A percentile compares a stretch with the other conserved stretches of the same genome.
Evolutionary conservation across 2,797 vertebrate species (phyloP).

Genomic region (Morelia viridis): DNA sequence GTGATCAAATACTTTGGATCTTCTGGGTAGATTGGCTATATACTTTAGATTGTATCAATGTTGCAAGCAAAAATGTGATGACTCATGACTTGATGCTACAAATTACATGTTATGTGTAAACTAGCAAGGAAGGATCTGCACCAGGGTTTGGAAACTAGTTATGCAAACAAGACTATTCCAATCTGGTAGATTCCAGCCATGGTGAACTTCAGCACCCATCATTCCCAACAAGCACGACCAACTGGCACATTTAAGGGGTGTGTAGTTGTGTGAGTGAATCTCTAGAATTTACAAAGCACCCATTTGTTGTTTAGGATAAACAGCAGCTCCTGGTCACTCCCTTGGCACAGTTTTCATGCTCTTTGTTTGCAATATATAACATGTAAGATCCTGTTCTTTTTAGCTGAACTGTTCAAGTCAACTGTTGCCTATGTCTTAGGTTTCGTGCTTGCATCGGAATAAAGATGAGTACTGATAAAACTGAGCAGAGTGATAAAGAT

Average conservation of each 20-base stretch:
- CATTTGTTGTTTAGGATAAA: slow-evolving; percentile 66
- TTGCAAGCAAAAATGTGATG: background rate
- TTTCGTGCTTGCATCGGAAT: background rate
- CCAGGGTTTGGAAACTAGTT: background rate
- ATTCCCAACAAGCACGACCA: background rate
- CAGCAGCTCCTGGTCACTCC: background rate
- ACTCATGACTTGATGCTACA: background rate
- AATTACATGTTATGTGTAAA: background rate
- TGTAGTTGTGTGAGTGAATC: slow-evolving; percentile 24
- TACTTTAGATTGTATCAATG: background rate
- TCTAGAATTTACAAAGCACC: slow-evolving; percentile 63
- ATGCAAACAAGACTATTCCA: slow-evolving; percentile 39
- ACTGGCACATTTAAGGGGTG: background rate
- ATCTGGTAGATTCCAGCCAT: background rate
- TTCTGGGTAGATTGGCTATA: too few relatives aligned
- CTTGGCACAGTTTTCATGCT: background rate
- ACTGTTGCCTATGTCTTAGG: background rate
- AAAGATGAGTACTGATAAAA: background rate
- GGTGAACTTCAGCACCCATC: background rate
- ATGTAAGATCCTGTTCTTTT: slow-evolving; percentile 39
- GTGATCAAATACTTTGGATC: background rate
- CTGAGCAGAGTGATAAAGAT: background rate
- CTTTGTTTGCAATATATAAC: slow-evolving; percentile 42
- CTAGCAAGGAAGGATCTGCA: background rate
- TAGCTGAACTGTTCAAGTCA: background rate